Percentiles rank a stretch among this genome's conserved stretches.
Conservation (phyloP, 2,113 vertebrate species). For the Malurus cyaneus region DNA sequence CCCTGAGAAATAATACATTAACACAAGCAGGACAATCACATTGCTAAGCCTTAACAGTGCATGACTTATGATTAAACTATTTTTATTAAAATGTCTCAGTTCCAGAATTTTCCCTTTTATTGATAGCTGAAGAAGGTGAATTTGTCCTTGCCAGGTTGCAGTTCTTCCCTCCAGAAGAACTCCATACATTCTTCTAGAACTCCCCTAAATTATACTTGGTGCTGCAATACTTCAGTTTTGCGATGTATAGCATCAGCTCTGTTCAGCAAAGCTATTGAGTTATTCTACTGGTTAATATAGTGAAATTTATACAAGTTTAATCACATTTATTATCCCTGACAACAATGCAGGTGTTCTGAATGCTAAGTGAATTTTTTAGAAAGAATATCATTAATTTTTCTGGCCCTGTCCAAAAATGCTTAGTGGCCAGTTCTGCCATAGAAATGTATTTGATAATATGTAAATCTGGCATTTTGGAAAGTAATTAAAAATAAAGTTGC, state of each 20-base stretch:
- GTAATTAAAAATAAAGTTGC: constrained; percentile 73
- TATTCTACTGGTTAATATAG: constrained; percentile 66
- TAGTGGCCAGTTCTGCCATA: constrained; percentile 73
- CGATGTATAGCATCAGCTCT: constrained; percentile 20
- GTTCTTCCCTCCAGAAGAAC: background rate
- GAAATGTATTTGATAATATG: constrained; percentile 73
- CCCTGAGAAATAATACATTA: background rate
- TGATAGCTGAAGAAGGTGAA: background rate
- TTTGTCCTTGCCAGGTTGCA: background rate
- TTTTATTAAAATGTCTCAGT: background rate
- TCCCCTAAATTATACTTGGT: background rate
- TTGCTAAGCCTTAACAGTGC: background rate
- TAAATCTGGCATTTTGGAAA: constrained; percentile 73
- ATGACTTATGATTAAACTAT: background rate
- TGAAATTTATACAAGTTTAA: constrained; percentile 75
- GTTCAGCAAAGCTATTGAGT: constrained; percentile 63
- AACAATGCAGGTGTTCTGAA: constrained; percentile 72
- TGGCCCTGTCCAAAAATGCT: constrained; percentile 69
- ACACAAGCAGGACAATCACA: background rate
- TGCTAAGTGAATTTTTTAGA: constrained; percentile 66
- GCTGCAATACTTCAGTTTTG: constrained; percentile 5
- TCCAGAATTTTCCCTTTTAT: background rate
- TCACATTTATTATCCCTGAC: constrained; percentile 77
- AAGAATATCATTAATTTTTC: constrained; percentile 70
- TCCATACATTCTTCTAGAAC: background rate